Evolutionary conservation across 2,797 vertebrate genomes (phyloP).

Genomic region (Tragelaphus eurycerus): DNA sequence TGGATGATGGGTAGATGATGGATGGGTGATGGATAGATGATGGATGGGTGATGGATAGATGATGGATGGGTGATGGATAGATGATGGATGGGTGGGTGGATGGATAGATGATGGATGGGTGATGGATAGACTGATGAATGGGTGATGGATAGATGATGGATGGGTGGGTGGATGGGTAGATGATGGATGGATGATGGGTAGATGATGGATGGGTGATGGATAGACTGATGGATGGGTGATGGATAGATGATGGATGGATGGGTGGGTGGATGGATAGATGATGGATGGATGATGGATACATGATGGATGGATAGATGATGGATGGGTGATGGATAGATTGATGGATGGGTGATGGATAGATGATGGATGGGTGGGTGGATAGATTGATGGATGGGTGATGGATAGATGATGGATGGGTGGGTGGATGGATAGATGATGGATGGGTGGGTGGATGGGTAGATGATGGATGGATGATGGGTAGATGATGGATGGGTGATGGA

Average conservation of each 20-base stretch:
- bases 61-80: too few species aligned
- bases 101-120: not conserved
- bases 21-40: too few species aligned
- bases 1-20: not conserved
- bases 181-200: rapidly evolving
- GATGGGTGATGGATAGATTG: rapidly evolving
- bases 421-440: rapidly evolving
- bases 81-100: too few species aligned
- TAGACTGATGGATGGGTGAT: not conserved
- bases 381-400: not conserved
- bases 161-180: rapidly evolving
- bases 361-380: too few species aligned
- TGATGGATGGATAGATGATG: too few species aligned
- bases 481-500: too few species aligned
- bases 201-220: too few species aligned
- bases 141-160: too few species aligned
- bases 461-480: rapidly evolving
- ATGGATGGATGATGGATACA: too few species aligned
- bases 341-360: rapidly evolving
- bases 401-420: not conserved
- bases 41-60: rapidly evolving
- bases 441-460: rapidly evolving
- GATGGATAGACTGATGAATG: too few species aligned
- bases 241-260: too few species aligned
- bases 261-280: rapidly evolving